Evolutionary conservation across 2,888 invertebrate species (phyloP).

Genomic region (Spatulosminthurus flaviceps): DNA sequence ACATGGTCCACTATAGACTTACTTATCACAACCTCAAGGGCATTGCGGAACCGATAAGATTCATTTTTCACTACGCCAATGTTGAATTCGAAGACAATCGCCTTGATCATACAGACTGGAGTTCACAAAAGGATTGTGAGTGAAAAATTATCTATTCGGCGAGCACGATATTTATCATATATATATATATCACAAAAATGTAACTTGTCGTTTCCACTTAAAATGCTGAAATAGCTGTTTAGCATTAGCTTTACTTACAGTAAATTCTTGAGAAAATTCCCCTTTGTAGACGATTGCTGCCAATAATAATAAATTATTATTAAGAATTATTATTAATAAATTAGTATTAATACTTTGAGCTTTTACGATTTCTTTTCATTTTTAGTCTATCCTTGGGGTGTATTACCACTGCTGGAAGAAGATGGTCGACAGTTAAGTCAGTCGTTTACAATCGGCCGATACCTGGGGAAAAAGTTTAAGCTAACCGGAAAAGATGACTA

Average conservation of each 20-base stretch:
- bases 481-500: slow-evolving; percentile 47
- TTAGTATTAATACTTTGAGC: too few species aligned
- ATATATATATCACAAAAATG: too few species aligned
- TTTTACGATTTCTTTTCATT: not conserved
- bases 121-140: slow-evolving; percentile 36
- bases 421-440: slow-evolving; percentile 62
- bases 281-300: too few species aligned
- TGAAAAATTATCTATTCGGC: not conserved
- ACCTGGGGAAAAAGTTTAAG: slow-evolving; percentile 61
- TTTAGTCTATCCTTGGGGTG: slow-evolving; percentile 60
- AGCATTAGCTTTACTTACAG: too few species aligned
- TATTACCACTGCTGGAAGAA: slow-evolving; percentile 61
- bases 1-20: slow-evolving; percentile 41
- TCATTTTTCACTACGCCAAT: slow-evolving; percentile 41
- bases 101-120: slow-evolving; percentile 32
- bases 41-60: slow-evolving; percentile 42
- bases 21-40: slow-evolving; percentile 44
- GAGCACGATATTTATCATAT: too few species aligned
- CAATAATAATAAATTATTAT: too few species aligned
- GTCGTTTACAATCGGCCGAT: slow-evolving; percentile 63
- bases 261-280: too few species aligned
- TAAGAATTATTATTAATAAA: too few species aligned
- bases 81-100: slow-evolving; percentile 46
- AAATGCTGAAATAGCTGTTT: too few species aligned
- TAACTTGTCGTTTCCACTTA: too few species aligned